Evolutionary conservation across 1,140 invertebrate genomes (phyloP).

Genomic region (Drosophila triauraria): DNA sequence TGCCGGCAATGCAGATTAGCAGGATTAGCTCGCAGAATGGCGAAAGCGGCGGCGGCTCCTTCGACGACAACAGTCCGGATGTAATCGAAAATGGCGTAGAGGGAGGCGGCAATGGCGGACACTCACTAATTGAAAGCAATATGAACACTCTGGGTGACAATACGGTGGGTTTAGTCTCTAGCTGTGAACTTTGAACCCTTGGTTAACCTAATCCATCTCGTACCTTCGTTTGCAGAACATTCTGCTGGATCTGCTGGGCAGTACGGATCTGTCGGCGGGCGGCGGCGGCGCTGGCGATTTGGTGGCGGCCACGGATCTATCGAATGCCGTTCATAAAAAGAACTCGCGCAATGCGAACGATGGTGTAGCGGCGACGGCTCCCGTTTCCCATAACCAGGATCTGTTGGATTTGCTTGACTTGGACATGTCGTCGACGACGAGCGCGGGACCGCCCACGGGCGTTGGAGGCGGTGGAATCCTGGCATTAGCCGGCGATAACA

Average conservation of each 20-base stretch:
- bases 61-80: conserved; percentile 88
- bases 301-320: conserved; percentile 71
- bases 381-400: conserved; percentile 90
- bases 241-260: conserved; percentile 90
- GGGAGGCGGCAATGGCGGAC: conserved; percentile 54
- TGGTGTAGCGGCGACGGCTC: conserved; percentile 38
- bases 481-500: conserved; percentile 30
- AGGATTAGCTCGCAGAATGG: conserved; percentile 85
- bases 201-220: not conserved
- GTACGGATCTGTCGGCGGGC: conserved; percentile 87
- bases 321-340: conserved; percentile 85
- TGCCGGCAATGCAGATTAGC: conserved; percentile 95
- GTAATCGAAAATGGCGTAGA: conserved; percentile 81
- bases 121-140: conserved; percentile 81
- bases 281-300: conserved; percentile 52
- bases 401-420: conserved; percentile 93
- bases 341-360: conserved; percentile 86
- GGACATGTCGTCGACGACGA: conserved; percentile 86
- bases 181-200: no score
- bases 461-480: conserved; percentile 33
- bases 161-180: conserved; percentile 56
- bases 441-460: conserved; percentile 21
- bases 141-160: conserved; percentile 80
- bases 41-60: conserved; percentile 84
- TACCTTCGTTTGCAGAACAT: conserved; percentile 87